These are phyloP conservation scores for Pristis pectinata DNA, from an alignment of 2,797 vertebrate species.

Conservation along the genomic window DNA sequence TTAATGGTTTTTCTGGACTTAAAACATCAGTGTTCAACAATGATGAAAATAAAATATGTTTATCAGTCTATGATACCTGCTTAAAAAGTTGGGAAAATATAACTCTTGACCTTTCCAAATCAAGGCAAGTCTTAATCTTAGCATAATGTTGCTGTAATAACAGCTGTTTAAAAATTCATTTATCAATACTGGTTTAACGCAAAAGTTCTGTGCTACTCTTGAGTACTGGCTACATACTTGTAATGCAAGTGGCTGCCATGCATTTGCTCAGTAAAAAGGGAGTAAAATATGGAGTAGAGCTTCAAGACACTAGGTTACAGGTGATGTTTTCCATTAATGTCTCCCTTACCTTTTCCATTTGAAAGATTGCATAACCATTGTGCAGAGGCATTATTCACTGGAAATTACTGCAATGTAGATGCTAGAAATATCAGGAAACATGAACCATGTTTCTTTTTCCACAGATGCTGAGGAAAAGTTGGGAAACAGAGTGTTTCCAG, in stretches of 20 bases:
- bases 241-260: not conserved
- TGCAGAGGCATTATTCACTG: not conserved
- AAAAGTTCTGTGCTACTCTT: not conserved
- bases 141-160: not conserved
- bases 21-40: slow-evolving; percentile 7
- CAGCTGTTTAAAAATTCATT: not conserved
- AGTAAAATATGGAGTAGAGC: not conserved
- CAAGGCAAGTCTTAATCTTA: not conserved
- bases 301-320: not conserved
- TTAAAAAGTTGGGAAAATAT: not conserved
- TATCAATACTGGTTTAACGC: not conserved
- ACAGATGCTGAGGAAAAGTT: too few relatives aligned
- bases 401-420: not conserved
- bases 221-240: not conserved
- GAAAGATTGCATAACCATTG: not conserved
- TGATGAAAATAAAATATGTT: not conserved
- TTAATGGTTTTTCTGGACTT: not conserved
- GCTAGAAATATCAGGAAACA: not conserved
- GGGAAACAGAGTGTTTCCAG: too few relatives aligned
- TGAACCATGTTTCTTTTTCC: too few relatives aligned
- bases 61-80: not conserved
- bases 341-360: not conserved
- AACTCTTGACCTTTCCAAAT: not conserved
- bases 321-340: not conserved
- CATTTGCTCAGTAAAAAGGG: not conserved